phyloP scores from a whole-genome alignment of 2,113 vertebrate species.

The Apus apus region DNA sequence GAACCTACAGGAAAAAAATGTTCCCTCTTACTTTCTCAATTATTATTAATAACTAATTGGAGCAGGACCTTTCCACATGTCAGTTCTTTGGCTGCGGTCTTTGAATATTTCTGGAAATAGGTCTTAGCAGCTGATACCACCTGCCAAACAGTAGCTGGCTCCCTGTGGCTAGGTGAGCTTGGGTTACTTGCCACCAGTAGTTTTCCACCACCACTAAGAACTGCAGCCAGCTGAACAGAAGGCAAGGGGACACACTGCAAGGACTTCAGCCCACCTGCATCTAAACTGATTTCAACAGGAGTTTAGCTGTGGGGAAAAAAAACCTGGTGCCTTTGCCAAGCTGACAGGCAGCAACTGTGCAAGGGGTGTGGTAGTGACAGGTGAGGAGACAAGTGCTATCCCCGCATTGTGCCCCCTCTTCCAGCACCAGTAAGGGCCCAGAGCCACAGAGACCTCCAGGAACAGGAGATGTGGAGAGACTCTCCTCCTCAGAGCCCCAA shows the following conservation, averaged over 20 bases:
- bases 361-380: fast-evolving
- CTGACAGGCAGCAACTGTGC: neutral
- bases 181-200: neutral
- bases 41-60: neutral
- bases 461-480: neutral
- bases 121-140: neutral
- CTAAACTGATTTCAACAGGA: neutral
- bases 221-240: neutral
- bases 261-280: neutral
- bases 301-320: neutral
- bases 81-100: neutral
- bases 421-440: neutral
- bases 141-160: neutral
- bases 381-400: neutral
- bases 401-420: too few species aligned
- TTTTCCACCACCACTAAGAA: neutral
- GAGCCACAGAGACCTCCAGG: fast-evolving
- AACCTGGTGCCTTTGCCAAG: neutral
- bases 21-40: neutral
- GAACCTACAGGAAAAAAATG: neutral
- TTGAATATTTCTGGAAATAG: neutral
- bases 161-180: neutral
- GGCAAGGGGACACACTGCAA: fast-evolving
- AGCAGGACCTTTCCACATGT: neutral
- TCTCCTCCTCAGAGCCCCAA: neutral